These are phyloP conservation scores for Morus bassanus DNA, from an alignment of 2,797 vertebrate genomes.

Conservation along the genomic window DNA sequence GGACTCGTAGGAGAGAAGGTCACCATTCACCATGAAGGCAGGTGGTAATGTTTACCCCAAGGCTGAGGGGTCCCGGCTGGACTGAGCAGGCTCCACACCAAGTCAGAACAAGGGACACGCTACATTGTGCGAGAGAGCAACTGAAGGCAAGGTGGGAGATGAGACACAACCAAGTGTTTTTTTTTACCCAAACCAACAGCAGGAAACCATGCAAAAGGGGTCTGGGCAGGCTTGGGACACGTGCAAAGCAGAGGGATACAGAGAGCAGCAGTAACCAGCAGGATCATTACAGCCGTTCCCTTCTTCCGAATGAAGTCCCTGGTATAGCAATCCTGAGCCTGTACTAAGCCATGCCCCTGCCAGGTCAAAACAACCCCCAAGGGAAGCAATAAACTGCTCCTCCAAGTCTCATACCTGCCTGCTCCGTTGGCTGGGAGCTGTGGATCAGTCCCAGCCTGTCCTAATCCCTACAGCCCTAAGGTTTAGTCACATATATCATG, in stretches of 20 bases:
- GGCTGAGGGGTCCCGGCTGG: not conserved
- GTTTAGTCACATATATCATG: not conserved
- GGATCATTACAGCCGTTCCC: not conserved
- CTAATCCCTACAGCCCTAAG: fast-evolving
- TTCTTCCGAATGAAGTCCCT: not conserved
- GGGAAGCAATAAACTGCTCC: not conserved
- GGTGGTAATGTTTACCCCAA: not conserved
- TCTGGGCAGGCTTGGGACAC: not conserved
- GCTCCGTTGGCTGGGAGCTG: not conserved
- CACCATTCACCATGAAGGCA: not conserved
- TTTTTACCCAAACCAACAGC: not conserved
- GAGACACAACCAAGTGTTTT: not conserved
- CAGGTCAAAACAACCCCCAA: not conserved
- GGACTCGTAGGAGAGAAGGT: not conserved
- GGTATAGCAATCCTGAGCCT: not conserved
- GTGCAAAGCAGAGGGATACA: not conserved
- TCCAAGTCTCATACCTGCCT: not conserved
- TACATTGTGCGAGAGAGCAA: not conserved
- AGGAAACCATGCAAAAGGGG: not conserved
- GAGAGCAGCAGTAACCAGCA: not conserved
- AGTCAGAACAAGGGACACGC: not conserved
- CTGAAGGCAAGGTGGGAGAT: not conserved
- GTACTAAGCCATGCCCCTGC: not conserved
- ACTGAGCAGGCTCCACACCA: not conserved
- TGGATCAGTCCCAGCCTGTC: not conserved